phyloP scores from a whole-genome alignment of 2,113 vertebrate genomes.

The Progne subis region DNA sequence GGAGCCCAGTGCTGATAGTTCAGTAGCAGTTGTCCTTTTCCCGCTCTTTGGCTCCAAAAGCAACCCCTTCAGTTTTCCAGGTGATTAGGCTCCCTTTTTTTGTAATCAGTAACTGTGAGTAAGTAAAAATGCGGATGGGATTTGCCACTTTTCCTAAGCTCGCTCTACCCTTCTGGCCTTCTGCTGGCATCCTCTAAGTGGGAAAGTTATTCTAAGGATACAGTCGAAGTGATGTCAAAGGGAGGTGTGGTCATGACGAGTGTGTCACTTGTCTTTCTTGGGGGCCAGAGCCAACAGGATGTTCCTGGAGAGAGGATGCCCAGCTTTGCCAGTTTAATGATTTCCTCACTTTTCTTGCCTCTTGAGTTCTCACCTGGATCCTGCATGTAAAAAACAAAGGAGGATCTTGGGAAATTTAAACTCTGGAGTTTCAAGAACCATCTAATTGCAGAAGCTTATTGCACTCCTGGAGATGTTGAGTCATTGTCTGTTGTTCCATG shows the following conservation, averaged over 20 bases:
- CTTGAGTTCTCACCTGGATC: background rate
- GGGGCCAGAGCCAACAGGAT: background rate
- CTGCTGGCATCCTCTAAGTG: background rate
- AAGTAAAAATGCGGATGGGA: background rate
- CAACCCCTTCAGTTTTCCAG: background rate
- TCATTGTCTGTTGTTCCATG: fast-evolving
- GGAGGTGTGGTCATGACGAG: fast-evolving
- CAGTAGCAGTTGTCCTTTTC: background rate
- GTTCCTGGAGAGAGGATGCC: background rate
- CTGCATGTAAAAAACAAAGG: background rate
- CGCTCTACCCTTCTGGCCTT: background rate
- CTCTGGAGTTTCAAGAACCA: background rate
- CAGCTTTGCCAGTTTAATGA: background rate
- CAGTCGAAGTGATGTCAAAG: background rate
- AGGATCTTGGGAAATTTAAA: background rate
- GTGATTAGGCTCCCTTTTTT: background rate
- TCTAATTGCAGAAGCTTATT: background rate
- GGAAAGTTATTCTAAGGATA: background rate
- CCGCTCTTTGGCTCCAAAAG: background rate
- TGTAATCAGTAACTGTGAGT: background rate
- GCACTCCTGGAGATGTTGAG: background rate
- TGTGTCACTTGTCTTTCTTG: background rate
- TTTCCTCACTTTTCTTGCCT: background rate
- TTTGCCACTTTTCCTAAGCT: background rate
- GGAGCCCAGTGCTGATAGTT: background rate